Evolutionary conservation across 2,113 vertebrate species (phyloP).

Genomic region (Cairina moschata): DNA sequence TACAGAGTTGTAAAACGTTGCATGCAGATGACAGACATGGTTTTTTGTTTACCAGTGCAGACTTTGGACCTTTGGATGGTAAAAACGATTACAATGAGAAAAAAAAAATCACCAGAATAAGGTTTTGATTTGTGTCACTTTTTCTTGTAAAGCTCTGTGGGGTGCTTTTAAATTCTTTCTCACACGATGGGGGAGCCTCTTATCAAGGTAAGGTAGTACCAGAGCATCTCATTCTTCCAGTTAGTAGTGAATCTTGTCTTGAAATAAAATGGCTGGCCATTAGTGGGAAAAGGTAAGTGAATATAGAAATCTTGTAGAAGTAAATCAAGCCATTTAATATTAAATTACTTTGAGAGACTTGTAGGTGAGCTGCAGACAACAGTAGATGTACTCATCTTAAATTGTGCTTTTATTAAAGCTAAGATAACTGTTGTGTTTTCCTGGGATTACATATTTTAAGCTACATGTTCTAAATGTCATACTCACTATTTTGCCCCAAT

Average conservation of each 20-base stretch:
- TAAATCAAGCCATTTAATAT: background rate
- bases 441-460: background rate
- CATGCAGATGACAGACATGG: background rate
- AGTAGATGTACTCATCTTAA: background rate
- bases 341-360: background rate
- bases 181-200: background rate
- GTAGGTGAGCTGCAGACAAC: background rate
- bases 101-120: background rate
- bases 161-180: background rate
- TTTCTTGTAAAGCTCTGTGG: background rate
- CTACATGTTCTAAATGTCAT: background rate
- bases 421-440: background rate
- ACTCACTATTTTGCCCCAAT: background rate
- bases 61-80: background rate
- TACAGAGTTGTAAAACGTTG: background rate
- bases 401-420: background rate
- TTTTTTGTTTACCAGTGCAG: background rate
- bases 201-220: background rate
- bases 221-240: background rate
- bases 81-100: background rate
- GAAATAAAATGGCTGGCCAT: background rate
- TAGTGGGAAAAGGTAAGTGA: background rate
- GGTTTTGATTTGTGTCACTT: background rate
- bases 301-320: background rate
- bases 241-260: background rate